These are phyloP conservation scores for Dichetophora obliterata DNA, from an alignment of 2,888 invertebrate genomes.

Conservation along the genomic window DNA sequence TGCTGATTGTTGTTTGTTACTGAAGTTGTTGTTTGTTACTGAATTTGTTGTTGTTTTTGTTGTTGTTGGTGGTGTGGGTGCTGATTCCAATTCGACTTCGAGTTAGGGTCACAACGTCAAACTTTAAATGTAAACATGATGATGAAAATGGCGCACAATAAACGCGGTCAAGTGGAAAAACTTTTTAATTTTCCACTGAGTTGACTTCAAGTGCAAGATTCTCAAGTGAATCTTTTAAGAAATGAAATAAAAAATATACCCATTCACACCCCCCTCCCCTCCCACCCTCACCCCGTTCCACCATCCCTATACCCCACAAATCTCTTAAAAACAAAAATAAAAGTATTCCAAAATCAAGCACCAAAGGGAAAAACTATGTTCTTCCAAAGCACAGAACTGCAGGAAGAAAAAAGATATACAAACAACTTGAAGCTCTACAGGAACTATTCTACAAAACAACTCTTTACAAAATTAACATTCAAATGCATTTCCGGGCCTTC, in stretches of 20 bases:
- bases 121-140: not conserved
- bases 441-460: not conserved
- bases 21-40: too few species aligned
- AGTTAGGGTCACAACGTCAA: not conserved
- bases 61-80: not conserved
- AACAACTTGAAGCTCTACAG: not conserved
- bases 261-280: too few species aligned
- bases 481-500: slow-evolving; percentile 21
- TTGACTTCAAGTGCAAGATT: slow-evolving; percentile 30
- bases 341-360: too few species aligned
- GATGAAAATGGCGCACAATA: slow-evolving; percentile 16
- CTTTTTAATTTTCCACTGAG: slow-evolving; percentile 35
- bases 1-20: not conserved
- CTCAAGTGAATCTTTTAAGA: not conserved
- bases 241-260: too few species aligned
- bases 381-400: too few species aligned
- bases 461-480: slow-evolving; percentile 5
- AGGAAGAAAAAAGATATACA: too few species aligned
- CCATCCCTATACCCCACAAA: too few species aligned
- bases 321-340: too few species aligned
- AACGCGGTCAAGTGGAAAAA: slow-evolving; percentile 38
- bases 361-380: too few species aligned
- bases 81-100: not conserved
- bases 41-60: not conserved
- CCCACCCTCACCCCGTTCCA: too few species aligned